Percentiles rank a stretch among this genome's conserved stretches.
These are phyloP conservation scores for Carcina quercana DNA, from an alignment of 2,888 invertebrate species.

Conservation along the genomic window DNA sequence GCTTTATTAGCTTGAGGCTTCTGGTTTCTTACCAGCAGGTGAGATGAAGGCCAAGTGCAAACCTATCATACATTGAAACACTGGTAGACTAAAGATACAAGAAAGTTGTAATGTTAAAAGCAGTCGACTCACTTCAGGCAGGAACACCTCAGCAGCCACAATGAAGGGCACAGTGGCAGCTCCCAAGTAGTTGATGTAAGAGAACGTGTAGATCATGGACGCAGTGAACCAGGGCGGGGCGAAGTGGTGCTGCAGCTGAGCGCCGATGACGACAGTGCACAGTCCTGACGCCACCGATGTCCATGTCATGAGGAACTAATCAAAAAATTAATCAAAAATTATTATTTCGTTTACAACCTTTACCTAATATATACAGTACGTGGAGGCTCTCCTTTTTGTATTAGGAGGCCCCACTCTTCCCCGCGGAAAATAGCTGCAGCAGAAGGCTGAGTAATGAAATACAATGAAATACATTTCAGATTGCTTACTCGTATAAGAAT, in stretches of 20 bases:
- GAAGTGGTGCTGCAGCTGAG: slow-evolving; percentile 23
- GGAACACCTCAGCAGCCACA: slow-evolving; percentile 23
- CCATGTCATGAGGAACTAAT: slow-evolving; percentile 22
- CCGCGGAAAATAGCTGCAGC: neutral
- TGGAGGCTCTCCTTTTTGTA: neutral
- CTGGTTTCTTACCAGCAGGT: too few relatives aligned
- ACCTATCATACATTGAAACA: too few relatives aligned
- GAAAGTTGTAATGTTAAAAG: too few relatives aligned
- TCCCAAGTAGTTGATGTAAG: slow-evolving; percentile 21
- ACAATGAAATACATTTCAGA: neutral
- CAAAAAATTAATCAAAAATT: slow-evolving; percentile 1
- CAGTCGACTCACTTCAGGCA: slow-evolving; percentile 35
- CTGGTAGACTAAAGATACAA: too few relatives aligned
- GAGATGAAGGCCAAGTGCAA: too few relatives aligned
- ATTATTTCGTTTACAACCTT: neutral
- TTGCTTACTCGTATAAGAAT: neutral
- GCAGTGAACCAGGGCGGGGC: slow-evolving; percentile 22
- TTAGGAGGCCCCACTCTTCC: neutral
- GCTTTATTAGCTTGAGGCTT: too few relatives aligned
- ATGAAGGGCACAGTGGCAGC: slow-evolving; percentile 27
- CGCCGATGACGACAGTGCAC: slow-evolving; percentile 22
- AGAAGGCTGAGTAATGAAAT: neutral
- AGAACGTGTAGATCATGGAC: slow-evolving; percentile 22
- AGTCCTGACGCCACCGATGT: slow-evolving; percentile 16
- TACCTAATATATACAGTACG: neutral